Percentiles rank a stretch among this genome's conserved stretches.
These are phyloP conservation scores for Cetonia aurata DNA, from an alignment of 2,888 invertebrate genomes.

Conservation along the genomic window DNA sequence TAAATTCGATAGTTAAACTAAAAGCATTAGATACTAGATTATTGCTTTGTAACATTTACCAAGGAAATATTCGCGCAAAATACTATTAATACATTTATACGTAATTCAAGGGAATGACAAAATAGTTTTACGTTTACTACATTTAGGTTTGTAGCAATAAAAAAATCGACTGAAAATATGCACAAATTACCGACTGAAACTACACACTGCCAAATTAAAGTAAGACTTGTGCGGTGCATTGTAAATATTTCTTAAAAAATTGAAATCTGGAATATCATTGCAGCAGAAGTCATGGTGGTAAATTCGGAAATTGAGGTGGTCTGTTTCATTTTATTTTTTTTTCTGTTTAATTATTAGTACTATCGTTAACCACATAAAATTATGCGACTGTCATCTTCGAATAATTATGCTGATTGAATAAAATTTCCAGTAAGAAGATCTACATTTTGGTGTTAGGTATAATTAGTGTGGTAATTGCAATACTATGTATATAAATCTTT, in stretches of 20 bases:
- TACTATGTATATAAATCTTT: too few species aligned
- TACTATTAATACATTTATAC: slow-evolving; percentile 8
- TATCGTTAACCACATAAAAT: too few species aligned
- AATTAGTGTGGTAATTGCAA: too few species aligned
- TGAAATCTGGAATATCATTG: too few species aligned
- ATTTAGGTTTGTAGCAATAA: slow-evolving; percentile 35
- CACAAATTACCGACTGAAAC: slow-evolving; percentile 37
- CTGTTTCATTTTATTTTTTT: too few species aligned
- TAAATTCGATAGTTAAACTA: background rate
- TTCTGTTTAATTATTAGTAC: too few species aligned
- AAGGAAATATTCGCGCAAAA: slow-evolving; percentile 2
- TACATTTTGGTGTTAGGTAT: too few species aligned
- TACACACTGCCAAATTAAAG: slow-evolving; percentile 36
- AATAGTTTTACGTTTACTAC: slow-evolving; percentile 7
- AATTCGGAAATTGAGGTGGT: too few species aligned
- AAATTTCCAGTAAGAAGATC: background rate
- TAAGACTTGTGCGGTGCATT: slow-evolving; percentile 18
- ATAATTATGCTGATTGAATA: background rate
- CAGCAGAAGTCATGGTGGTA: too few species aligned
- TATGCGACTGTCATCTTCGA: background rate
- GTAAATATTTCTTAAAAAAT: slow-evolving; percentile 21
- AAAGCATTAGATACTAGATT: background rate
- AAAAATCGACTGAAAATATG: slow-evolving; percentile 31
- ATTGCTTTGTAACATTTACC: background rate
- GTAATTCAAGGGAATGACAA: slow-evolving; percentile 20